Conservation (phyloP, 2,797 vertebrate genomes). For the Spinus olivaceus region DNA sequence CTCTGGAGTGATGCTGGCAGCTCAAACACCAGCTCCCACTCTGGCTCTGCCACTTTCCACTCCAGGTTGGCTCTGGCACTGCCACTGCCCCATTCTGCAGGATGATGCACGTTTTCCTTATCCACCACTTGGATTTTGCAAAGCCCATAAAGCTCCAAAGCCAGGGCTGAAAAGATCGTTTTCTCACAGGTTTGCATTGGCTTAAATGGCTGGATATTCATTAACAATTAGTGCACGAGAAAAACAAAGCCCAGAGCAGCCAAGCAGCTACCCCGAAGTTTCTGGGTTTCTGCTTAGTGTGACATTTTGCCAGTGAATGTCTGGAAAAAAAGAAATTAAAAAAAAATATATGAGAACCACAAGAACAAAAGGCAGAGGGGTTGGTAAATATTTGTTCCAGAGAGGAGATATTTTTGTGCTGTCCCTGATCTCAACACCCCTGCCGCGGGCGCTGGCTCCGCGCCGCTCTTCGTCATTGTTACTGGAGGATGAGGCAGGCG, state of each 20-base stretch:
- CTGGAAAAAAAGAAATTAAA: neutral
- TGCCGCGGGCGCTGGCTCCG: conserved; percentile 65
- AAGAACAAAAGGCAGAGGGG: conserved; percentile 68
- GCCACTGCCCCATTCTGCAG: rapidly evolving
- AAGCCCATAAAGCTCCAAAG: neutral
- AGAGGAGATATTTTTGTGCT: conserved; percentile 70
- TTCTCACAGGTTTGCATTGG: conserved; percentile 42
- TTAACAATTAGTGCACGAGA: conserved; percentile 12
- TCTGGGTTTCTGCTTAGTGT: conserved; percentile 60
- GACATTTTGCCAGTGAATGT: conserved; percentile 65
- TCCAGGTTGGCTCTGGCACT: neutral
- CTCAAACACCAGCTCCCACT: rapidly evolving
- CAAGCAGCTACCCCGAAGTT: conserved; percentile 53
- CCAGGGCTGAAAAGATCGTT: neutral
- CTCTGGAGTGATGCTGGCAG: neutral
- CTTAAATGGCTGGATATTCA: conserved; percentile 38
- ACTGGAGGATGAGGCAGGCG: conserved; percentile 67
- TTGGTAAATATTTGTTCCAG: conserved; percentile 71
- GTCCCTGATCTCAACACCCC: conserved; percentile 69
- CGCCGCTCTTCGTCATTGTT: conserved; percentile 67
- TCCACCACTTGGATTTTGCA: rapidly evolving
- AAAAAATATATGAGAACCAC: conserved; percentile 54
- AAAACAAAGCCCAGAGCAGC: conserved; percentile 57
- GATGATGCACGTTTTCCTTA: neutral
- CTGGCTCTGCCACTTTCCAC: neutral